phyloP scores from a whole-genome alignment of 2,888 invertebrate species.

The Torymus tubicola region DNA sequence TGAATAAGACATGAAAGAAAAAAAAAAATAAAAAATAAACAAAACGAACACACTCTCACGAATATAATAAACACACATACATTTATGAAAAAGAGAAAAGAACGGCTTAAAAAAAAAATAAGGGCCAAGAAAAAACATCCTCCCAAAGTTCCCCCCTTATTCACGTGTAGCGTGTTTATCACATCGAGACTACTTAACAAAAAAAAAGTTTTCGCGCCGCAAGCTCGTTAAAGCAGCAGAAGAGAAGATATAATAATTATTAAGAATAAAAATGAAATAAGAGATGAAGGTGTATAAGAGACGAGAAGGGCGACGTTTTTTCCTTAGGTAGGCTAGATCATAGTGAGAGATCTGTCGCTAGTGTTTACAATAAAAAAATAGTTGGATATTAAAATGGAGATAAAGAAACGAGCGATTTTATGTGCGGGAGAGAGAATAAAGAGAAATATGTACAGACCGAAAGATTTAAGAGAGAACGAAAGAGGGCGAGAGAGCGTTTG shows the following conservation, averaged over 20 bases:
- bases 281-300: constrained; percentile 25
- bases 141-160: constrained; percentile 46
- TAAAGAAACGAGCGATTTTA: not conserved
- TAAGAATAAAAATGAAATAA: constrained; percentile 6
- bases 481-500: constrained; percentile 42
- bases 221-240: constrained; percentile 1
- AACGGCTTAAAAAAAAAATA: constrained; percentile 39
- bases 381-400: constrained; percentile 32
- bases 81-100: constrained; percentile 28
- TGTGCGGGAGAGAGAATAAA: constrained; percentile 5
- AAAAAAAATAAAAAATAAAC: constrained; percentile 2
- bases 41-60: constrained; percentile 13
- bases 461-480: constrained; percentile 16
- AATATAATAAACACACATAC: constrained; percentile 18
- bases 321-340: constrained; percentile 50
- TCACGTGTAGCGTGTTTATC: constrained; percentile 46
- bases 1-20: not conserved
- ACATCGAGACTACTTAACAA: constrained; percentile 43
- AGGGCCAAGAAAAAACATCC: constrained; percentile 23
- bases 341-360: constrained; percentile 53
- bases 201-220: not conserved
- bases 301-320: constrained; percentile 41
- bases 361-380: constrained; percentile 34
- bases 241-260: no score
- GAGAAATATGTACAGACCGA: constrained; percentile 43